These are phyloP conservation scores for Tor tambroides DNA, from an alignment of 2,113 vertebrate species.

Conservation along the genomic window DNA sequence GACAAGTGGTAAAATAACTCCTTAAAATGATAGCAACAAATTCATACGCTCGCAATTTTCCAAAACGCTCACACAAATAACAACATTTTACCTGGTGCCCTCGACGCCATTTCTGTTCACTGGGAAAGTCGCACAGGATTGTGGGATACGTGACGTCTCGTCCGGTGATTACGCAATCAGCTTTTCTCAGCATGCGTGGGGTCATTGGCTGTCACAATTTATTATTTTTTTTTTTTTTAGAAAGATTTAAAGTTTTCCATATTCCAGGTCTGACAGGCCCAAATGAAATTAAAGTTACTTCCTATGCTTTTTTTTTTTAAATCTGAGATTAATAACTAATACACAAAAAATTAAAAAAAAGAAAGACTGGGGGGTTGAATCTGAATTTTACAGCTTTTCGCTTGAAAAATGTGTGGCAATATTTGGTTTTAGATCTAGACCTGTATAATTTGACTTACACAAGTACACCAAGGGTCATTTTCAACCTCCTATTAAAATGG, in stretches of 20 bases:
- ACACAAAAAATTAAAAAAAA: no score
- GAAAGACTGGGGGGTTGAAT: background rate
- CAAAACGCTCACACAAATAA: background rate
- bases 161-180: background rate
- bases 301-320: no score
- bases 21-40: background rate
- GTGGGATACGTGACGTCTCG: conserved; percentile 69
- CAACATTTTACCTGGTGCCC: conserved; percentile 77
- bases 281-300: no score
- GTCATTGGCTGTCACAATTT: background rate
- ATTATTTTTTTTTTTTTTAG: background rate
- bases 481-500: background rate
- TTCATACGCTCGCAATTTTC: background rate
- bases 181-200: no score
- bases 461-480: background rate
- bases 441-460: background rate
- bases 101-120: conserved; percentile 82
- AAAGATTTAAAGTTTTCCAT: background rate
- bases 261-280: background rate
- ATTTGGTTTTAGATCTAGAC: background rate
- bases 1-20: no score
- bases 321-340: no score
- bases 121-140: conserved; percentile 60
- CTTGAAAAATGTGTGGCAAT: background rate
- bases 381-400: background rate